Evolutionary conservation across 2,113 vertebrate genomes (phyloP).

Genomic region (Cephalopholis sonnerati): DNA sequence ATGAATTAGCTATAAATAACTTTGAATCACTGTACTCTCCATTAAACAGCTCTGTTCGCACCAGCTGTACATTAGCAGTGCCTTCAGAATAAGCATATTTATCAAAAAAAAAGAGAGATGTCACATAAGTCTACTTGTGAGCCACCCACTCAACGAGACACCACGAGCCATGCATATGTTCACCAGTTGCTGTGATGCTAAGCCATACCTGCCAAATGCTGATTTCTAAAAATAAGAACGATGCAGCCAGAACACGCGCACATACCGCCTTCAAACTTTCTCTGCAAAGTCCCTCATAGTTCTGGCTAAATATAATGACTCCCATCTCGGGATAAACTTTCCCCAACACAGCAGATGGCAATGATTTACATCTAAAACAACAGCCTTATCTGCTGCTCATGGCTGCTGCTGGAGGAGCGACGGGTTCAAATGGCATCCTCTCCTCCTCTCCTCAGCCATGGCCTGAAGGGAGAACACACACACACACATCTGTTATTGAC

Average conservation of each 20-base stretch:
- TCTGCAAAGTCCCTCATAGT: slow-evolving; percentile 28
- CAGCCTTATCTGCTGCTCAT: slow-evolving; percentile 50
- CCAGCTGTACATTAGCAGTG: slow-evolving; percentile 15
- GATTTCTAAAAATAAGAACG: slow-evolving; percentile 46
- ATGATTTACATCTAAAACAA: slow-evolving; percentile 64
- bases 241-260: slow-evolving; percentile 15
- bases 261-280: slow-evolving; percentile 31
- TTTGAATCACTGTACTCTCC: not conserved
- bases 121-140: slow-evolving; percentile 32
- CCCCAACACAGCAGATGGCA: slow-evolving; percentile 64
- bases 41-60: slow-evolving; percentile 11
- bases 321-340: slow-evolving; percentile 42
- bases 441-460: slow-evolving; percentile 31
- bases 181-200: slow-evolving; percentile 39
- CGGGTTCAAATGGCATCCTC: slow-evolving; percentile 37
- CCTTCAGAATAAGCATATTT: not conserved
- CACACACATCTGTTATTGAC: slow-evolving; percentile 64
- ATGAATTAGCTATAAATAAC: slow-evolving; percentile 39
- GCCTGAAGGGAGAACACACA: slow-evolving; percentile 51
- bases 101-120: slow-evolving; percentile 5
- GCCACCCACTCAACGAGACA: slow-evolving; percentile 39
- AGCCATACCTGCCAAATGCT: slow-evolving; percentile 52
- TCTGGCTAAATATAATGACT: slow-evolving; percentile 43
- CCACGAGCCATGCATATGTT: slow-evolving; percentile 38
- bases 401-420: slow-evolving; percentile 35